phyloP scores from a whole-genome alignment of 1,140 invertebrate genomes.

The Lordiphosa stackelbergi region DNA sequence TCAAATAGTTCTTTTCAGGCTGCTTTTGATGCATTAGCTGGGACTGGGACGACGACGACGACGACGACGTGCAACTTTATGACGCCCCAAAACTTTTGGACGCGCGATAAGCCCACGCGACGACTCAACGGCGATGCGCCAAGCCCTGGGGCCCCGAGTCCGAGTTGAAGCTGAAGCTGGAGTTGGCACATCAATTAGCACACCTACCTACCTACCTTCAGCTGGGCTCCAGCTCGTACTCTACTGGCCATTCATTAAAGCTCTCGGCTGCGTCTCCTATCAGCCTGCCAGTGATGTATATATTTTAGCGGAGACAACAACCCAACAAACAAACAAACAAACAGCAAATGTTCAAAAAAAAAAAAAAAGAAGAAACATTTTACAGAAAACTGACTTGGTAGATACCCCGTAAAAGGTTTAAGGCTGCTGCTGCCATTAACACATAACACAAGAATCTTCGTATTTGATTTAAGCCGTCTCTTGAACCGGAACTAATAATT shows the following conservation, averaged over 20 bases:
- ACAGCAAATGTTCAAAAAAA: not conserved
- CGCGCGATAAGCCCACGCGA: conserved; percentile 65
- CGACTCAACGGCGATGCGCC: not conserved
- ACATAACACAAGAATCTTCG: no score
- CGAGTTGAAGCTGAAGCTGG: conserved; percentile 4
- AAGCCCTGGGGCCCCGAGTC: not conserved
- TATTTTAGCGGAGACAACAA: conserved; percentile 65
- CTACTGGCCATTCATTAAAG: conserved; percentile 66
- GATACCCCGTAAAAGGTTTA: no score
- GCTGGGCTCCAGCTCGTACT: conserved; percentile 8
- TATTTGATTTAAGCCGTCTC: no score
- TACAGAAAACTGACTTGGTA: no score
- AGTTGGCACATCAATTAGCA: conserved; percentile 74
- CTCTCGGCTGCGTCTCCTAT: conserved; percentile 40
- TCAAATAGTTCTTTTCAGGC: conserved; percentile 51
- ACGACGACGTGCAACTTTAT: conserved; percentile 30
- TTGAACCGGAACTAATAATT: no score
- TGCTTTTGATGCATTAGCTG: conserved; percentile 40
- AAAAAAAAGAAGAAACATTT: not conserved
- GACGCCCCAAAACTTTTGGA: conserved; percentile 52
- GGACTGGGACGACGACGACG: conserved; percentile 15
- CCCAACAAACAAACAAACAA: conserved; percentile 15
- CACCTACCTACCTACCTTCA: conserved; percentile 59
- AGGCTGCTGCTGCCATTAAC: no score
- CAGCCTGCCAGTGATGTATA: conserved; percentile 62